phyloP scores from a whole-genome alignment of 2,113 vertebrate genomes.

The Dolichotis patagonum region DNA sequence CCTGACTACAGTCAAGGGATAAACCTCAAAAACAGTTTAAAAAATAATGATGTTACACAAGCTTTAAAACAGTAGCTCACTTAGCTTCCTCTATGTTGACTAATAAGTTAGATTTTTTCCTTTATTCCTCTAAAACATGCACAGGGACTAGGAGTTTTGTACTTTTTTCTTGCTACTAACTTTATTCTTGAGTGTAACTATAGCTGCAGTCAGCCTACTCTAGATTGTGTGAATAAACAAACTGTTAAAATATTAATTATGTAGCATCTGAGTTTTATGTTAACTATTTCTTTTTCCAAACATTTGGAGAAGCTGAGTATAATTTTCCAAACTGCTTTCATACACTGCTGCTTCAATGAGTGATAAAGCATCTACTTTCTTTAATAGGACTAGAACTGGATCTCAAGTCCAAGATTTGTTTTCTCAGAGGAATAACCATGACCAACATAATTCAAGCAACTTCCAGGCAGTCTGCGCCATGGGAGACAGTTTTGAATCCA shows the following conservation, averaged over 20 bases:
- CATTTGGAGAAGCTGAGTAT: background rate
- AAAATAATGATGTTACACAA: background rate
- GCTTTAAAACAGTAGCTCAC: background rate
- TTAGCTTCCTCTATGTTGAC: background rate
- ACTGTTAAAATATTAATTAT: background rate
- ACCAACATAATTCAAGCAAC: background rate
- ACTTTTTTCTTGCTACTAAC: background rate
- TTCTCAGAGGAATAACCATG: rapidly evolving
- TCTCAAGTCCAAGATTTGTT: background rate
- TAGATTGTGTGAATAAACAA: background rate
- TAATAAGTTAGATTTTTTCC: background rate
- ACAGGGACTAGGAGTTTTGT: background rate
- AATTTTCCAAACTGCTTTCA: background rate
- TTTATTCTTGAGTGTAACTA: background rate
- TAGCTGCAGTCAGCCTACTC: background rate
- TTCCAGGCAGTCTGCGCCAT: too few species aligned
- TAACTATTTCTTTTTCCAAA: background rate
- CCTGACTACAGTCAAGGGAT: background rate
- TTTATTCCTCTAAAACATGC: background rate
- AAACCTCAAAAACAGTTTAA: background rate
- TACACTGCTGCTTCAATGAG: background rate
- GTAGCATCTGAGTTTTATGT: background rate
- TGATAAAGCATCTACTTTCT: background rate
- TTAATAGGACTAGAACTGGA: background rate
- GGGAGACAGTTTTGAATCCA: too few species aligned